Conservation (phyloP, 2,797 vertebrate genomes). For the Gymnocypris eckloni region DNA sequence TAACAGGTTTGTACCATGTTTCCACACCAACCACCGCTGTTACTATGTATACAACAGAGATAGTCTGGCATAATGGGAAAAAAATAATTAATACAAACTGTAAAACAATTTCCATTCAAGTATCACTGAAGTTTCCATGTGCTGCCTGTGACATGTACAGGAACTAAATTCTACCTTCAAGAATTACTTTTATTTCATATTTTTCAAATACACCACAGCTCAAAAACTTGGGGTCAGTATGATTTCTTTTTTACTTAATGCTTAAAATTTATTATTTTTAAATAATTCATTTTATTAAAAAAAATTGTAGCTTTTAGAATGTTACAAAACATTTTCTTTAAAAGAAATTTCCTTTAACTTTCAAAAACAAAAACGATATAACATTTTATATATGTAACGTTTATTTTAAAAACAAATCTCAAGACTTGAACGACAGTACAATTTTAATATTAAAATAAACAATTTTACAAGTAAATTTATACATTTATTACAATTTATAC, state of each 20-base stretch:
- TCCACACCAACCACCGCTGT: slow-evolving; percentile 95
- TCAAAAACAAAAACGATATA: too few species aligned
- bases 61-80: slow-evolving; percentile 75
- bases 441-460: too few species aligned
- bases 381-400: too few species aligned
- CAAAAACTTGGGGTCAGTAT: not conserved
- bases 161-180: not conserved
- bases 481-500: not conserved
- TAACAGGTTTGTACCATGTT: slow-evolving; percentile 91
- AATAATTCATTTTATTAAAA: too few species aligned
- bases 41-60: slow-evolving; percentile 94
- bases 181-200: not conserved
- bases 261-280: not conserved
- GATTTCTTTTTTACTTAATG: not conserved
- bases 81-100: not conserved
- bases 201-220: not conserved
- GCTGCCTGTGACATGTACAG: not conserved
- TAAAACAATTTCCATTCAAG: not conserved
- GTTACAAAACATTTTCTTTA: too few species aligned
- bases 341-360: too few species aligned
- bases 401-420: too few species aligned
- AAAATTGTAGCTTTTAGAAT: too few species aligned
- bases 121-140: not conserved
- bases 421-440: too few species aligned
- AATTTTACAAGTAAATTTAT: not conserved